Evolutionary conservation across 1,140 invertebrate genomes (phyloP), one percentile per base, ranked within the genome.

Genomic region (Brachystomella parvula): DNA sequence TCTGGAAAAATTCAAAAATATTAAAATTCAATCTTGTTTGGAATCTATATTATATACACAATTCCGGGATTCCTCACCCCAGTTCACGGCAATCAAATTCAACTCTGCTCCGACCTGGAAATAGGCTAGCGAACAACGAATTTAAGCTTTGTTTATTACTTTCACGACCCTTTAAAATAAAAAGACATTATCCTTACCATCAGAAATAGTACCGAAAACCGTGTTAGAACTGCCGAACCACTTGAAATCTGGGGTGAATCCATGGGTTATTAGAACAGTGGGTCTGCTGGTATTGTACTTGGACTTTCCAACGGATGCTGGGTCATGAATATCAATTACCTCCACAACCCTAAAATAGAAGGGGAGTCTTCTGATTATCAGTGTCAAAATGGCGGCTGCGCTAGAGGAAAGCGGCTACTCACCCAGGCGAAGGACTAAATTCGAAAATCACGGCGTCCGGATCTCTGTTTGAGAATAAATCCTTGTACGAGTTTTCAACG

Each of bases 311-410:
- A 53, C 3, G 21, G 49, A 15, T 19, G 9, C 49, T 6, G 49
- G 49, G 21, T 53, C 24, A 24, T 53, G 49, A 24, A 53, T 53
- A 53, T 53, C 49, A 53, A 53, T 53, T 6, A 53, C 24, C 24
- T 53, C 15, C 3, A 19, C 24, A 24, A 24, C 9, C 3, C 49
- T 53, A 24, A 15, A n/a, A n/a, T n/a, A 19, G 21, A 53, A 15
- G 49, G 49, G 39, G n/a, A 44, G 39, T 44, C 9, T 44, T 44
- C 12, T 17, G 15, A 53, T 24, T 15, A 53, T 53, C 24, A 53
- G 12, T 53, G 9, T 24, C 24, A 9, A 53, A 53, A 12, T 6
- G 24, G 24, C 24, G 12, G 3, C 6, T 53, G 12, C 24, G n/a
- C n/a, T n/a, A n/a, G n/a, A 9, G 21, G 24, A 53, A 53, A 24